Evolutionary conservation across 2,888 invertebrate genomes (phyloP), one percentile per base, ranked within the genome.

Genomic region (Drepana falcataria): DNA sequence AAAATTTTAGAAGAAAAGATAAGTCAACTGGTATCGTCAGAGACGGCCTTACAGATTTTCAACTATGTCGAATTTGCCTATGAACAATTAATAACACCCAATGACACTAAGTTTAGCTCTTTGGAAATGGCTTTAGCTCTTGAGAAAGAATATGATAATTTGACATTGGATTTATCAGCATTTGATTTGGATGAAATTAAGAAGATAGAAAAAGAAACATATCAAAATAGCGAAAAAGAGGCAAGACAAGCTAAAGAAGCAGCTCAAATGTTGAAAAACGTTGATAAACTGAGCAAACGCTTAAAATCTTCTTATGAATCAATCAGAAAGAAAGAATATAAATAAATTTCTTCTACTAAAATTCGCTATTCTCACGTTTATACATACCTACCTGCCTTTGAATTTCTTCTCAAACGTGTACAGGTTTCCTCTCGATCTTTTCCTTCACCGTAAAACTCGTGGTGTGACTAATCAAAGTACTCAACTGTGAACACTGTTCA

Each of bases 31-130:
- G 79, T 94, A 1, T 92, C 93, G 51, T 93, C 93, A 2, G 92
- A 93, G 55, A 87, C 89, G n/a, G 90, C 92, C 4, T 78, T 94
- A 49, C 91, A 93, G 71, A 79, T 94, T 57, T 91, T 92, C 57
- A 93, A 93, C 41, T 93, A 93, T 65, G 91, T 95, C 2, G 93
- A 94, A 76, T 94, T 94, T 69, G 88, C 94, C 0, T 95, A 93
- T 71, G 94, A 94, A 74, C 85, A 91, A 44, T 82, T 94, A 35
- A 87, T 95, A 44, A 92, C 92, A 1, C 85, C 92, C 0, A 94
- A 94, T 68, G 93, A 94, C 60, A 92, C 92, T 0, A 92, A 93
- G 64, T 77, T 93, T 6, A 91, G 87, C 59, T 85, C 92, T 52
- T 85, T 91, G 57, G 90, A 93, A 4, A 94, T 95, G 94, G 93